Base-by-base conservation (phyloP, 2,797 vertebrate genomes). In the Sebastes taczanowskii region DNA sequence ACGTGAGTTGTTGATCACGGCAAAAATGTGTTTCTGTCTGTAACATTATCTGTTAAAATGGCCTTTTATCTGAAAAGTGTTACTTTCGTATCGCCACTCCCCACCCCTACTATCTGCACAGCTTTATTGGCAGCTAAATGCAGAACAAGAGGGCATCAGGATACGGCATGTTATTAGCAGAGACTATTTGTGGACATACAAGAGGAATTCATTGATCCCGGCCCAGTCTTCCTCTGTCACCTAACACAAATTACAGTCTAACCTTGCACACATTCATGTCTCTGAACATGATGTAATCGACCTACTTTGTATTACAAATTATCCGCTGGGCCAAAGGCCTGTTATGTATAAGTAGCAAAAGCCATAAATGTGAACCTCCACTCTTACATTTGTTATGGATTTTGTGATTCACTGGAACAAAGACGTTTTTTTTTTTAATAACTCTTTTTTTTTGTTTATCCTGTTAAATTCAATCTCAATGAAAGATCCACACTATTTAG, bases 401-500 rank as follows among this genome's bases (percentile, higher is more conserved):
- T 11, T 52, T 59, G 11, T 75, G 52, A 73, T 42, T 69, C 10
- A 30, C 6, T 56, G 4, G 22, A 75, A 65, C 35, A 6, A 1
- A 25, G 11, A 42, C 10, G 6, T 63, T 59, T 74, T 64, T 61
- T 61, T 74, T 68, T 62, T 61, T 56, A 49, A 49, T 2, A 67
- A 67, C 11, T 38, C 2, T 49, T 18, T 8, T 18, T 18, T 7
- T 56, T 70, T 74, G n/a, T 78, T 81, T 83, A 67, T 74, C 25
- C 32, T 83, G 29, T 61, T 16, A 55, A 60, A 27, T 90, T 76
- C n/a, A 60, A 42, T 74, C 35, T 58, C 16, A 85, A 72, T 35
- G 13, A 84, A 87, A 80, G 27, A 76, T 66, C 25, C n/a, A 25
- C 71, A 71, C 77, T 71, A 55, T 81, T 85, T 77, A 80, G 34